These are phyloP conservation scores for Pherbina coryleti DNA, from an alignment of 2,888 invertebrate genomes.

Conservation along the genomic window DNA sequence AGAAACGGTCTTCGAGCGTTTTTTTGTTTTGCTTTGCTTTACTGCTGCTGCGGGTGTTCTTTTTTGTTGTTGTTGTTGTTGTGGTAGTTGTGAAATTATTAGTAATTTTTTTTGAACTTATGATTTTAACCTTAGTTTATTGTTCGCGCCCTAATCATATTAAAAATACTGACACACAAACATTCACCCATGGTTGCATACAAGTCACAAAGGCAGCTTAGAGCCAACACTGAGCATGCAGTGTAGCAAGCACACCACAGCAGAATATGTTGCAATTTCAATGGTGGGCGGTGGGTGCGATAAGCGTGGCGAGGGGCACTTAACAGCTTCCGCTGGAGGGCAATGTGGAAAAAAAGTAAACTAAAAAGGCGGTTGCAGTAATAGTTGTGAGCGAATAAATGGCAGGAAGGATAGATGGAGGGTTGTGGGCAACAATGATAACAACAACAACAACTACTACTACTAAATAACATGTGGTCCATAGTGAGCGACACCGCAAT, in stretches of 20 bases:
- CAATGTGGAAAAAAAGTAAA: not conserved
- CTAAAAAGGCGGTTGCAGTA: not conserved
- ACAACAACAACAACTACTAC: not conserved
- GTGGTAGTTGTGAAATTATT: constrained; percentile 12
- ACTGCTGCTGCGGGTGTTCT: not conserved
- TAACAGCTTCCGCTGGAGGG: constrained; percentile 8
- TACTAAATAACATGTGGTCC: constrained; percentile 18
- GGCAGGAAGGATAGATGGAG: not conserved
- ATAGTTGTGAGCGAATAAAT: not conserved
- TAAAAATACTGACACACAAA: constrained; percentile 38
- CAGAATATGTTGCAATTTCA: constrained; percentile 41
- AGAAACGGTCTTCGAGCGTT: not conserved
- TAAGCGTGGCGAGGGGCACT: not conserved
- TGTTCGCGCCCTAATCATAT: constrained; percentile 41
- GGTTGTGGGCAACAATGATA: not conserved
- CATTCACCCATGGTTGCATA: not conserved
- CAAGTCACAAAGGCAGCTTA: not conserved
- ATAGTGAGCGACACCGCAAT: not conserved
- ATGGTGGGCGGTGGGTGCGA: not conserved
- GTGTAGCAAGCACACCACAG: not conserved
- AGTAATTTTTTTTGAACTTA: constrained; percentile 12
- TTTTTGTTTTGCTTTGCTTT: not conserved
- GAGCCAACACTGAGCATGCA: too few relatives aligned
- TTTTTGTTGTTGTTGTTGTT: not conserved
- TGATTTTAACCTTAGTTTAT: constrained; percentile 23